phyloP scores from a whole-genome alignment of 2,113 vertebrate genomes.

The Prietella phreatophila region DNA sequence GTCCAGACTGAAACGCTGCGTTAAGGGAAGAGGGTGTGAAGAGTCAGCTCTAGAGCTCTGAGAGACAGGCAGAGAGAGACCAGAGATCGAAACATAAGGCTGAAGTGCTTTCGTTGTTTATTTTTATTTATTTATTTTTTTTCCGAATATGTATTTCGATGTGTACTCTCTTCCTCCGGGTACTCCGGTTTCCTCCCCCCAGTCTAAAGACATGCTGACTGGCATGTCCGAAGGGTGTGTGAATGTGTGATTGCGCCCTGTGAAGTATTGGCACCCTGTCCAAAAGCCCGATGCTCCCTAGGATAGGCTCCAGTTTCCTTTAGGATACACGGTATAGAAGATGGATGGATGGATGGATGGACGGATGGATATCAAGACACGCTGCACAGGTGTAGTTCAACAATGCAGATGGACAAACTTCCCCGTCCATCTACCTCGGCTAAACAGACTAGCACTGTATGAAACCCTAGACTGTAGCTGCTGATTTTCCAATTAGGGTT shows the following conservation, averaged over 20 bases:
- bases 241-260: too few species aligned
- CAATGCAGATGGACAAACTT: not conserved
- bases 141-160: too few species aligned
- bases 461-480: not conserved
- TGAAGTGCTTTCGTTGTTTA: not conserved
- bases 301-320: too few species aligned
- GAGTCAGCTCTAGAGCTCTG: not conserved
- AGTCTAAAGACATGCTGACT: too few species aligned
- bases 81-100: not conserved
- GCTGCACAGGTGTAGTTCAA: not conserved
- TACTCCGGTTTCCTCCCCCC: too few species aligned
- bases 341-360: too few species aligned
- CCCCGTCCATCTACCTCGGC: not conserved
- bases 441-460: not conserved
- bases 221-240: too few species aligned
- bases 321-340: too few species aligned
- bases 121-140: too few species aligned
- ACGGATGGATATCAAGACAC: not conserved
- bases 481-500: not conserved
- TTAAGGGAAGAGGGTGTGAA: not conserved
- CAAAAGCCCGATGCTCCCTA: too few species aligned
- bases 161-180: too few species aligned
- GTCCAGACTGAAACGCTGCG: not conserved
- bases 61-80: not conserved
- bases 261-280: too few species aligned